A percentile compares a stretch with the other conserved stretches of the same genome.
Conservation (phyloP, 2,797 vertebrate species). For the Propithecus deckenii region DNA sequence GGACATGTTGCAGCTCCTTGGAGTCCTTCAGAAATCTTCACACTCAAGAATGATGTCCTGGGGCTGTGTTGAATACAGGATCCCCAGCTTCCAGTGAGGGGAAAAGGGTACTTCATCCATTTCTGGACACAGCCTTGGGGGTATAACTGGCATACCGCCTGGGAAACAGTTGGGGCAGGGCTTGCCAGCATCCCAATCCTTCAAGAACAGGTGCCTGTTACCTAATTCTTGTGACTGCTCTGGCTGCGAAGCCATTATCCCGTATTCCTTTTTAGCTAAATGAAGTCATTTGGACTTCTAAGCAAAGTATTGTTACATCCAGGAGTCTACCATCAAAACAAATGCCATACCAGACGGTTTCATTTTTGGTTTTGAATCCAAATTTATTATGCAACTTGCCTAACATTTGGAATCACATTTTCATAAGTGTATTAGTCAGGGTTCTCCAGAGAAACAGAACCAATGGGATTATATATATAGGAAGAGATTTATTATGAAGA, state of each 20-base stretch:
- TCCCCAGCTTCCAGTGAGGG: background rate
- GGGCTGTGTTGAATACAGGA: background rate
- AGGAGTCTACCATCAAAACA: background rate
- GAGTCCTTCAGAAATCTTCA: conserved; percentile 12
- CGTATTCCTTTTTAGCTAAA: background rate
- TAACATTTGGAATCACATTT: conserved; percentile 41
- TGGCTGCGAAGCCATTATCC: background rate
- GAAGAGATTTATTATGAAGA: background rate
- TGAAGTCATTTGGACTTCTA: background rate
- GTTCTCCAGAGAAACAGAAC: conserved; percentile 17
- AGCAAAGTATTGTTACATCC: background rate
- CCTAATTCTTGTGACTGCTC: background rate
- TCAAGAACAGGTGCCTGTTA: background rate
- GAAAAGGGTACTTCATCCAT: background rate
- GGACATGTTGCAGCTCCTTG: background rate
- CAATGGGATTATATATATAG: background rate
- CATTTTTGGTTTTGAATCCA: conserved; percentile 26
- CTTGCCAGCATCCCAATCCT: background rate
- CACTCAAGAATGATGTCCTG: background rate
- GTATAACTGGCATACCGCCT: background rate
- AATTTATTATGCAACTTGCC: background rate
- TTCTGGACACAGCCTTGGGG: background rate
- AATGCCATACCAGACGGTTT: background rate
- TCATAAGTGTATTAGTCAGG: conserved; percentile 24
- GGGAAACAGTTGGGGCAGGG: background rate